phyloP scores from a whole-genome alignment of 1,140 invertebrate genomes.

The Brachionus koreanus region DNA sequence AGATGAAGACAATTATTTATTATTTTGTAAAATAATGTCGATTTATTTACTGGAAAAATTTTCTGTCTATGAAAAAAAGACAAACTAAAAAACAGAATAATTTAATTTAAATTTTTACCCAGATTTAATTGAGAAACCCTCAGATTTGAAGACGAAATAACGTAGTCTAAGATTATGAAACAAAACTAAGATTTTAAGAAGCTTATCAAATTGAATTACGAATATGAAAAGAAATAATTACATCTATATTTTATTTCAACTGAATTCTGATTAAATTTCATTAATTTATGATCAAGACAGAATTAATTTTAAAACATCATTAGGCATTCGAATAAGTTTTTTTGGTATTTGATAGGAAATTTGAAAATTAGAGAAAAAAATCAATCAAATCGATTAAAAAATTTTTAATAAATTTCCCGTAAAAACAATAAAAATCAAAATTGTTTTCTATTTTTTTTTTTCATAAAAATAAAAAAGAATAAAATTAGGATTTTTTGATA shows the following conservation, averaged over 20 bases:
- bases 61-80: no score
- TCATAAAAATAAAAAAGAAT: background rate
- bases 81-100: no score
- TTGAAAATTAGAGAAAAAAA: background rate
- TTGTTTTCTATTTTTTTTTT: background rate
- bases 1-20: background rate
- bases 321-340: background rate
- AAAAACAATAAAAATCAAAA: background rate
- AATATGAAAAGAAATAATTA: background rate
- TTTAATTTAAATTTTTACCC: background rate
- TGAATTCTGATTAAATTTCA: background rate
- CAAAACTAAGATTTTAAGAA: background rate
- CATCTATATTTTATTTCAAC: background rate
- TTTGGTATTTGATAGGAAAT: background rate
- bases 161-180: background rate
- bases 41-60: no score
- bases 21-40: background rate
- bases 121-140: background rate
- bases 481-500: no score
- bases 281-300: background rate
- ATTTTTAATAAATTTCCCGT: background rate
- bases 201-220: background rate
- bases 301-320: background rate
- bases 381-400: background rate
- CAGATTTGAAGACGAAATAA: background rate